phyloP scores from a whole-genome alignment of 2,113 vertebrate species.

The Chaetodon trifascialis region DNA sequence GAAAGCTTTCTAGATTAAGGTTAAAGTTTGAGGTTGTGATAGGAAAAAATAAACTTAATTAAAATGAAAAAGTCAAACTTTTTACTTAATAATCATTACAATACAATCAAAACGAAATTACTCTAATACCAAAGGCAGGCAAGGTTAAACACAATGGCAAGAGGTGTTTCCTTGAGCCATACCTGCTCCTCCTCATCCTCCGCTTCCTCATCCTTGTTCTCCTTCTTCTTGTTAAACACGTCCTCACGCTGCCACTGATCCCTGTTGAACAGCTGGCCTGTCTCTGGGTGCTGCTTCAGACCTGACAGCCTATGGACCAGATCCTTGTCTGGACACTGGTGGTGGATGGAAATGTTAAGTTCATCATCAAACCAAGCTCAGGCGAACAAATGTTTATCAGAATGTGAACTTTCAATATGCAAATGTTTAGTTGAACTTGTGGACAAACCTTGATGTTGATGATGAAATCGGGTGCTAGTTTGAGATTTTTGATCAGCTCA shows the following conservation, averaged over 20 bases:
- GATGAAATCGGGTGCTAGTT: conserved; percentile 91
- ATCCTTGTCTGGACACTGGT: conserved; percentile 91
- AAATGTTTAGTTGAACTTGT: not conserved
- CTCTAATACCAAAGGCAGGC: too few species aligned
- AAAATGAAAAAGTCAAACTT: too few species aligned
- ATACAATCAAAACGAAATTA: too few species aligned
- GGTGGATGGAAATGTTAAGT: not conserved
- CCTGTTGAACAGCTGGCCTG: conserved; percentile 84
- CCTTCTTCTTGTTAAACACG: conserved; percentile 66
- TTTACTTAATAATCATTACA: too few species aligned
- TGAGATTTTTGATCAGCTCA: conserved; percentile 88
- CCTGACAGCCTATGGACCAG: conserved; percentile 88
- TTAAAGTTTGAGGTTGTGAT: not conserved
- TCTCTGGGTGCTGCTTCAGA: conserved; percentile 86
- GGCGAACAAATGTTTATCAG: not conserved
- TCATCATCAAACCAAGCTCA: not conserved
- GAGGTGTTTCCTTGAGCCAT: not conserved
- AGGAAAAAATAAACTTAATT: not conserved
- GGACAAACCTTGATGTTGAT: conserved; percentile 96
- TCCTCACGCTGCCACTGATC: conserved; percentile 86
- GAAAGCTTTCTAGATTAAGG: not conserved
- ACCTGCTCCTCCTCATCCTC: conserved; percentile 69
- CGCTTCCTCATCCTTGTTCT: conserved; percentile 72
- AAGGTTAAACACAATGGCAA: not conserved
- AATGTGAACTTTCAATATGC: not conserved